Evolutionary conservation across 2,113 vertebrate genomes (phyloP).

Genomic region (Callionymus lyra): DNA sequence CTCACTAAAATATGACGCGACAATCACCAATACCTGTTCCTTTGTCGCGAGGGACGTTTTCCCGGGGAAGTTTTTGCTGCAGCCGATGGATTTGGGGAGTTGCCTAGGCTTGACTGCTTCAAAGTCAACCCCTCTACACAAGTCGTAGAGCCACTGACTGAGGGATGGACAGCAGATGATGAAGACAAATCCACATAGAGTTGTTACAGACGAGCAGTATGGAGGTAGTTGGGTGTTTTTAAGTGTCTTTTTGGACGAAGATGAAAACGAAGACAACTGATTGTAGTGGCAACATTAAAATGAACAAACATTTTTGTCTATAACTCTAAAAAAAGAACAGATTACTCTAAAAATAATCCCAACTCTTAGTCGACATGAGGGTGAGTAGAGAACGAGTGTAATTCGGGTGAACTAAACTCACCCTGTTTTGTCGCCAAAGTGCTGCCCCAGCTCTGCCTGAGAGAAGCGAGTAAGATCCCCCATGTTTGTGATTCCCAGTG

Average conservation of each 20-base stretch:
- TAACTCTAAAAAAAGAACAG: no score
- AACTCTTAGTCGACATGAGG: no score
- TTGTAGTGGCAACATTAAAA: no score
- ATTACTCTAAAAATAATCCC: no score
- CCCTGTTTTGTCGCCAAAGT: conserved; percentile 94
- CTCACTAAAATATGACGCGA: no score
- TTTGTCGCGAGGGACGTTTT: conserved; percentile 74
- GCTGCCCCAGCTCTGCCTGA: conserved; percentile 72
- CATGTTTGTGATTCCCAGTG: conserved; percentile 78
- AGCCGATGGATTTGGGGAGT: conserved; percentile 87
- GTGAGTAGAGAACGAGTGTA: no score
- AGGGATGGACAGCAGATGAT: conserved; percentile 9
- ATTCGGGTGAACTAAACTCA: conserved; percentile 43
- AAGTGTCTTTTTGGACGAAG: no score
- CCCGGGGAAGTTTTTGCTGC: conserved; percentile 91
- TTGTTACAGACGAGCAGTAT: no score
- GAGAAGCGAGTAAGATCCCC: conserved; percentile 80
- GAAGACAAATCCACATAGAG: background rate
- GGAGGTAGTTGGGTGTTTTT: no score
- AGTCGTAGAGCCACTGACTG: conserved; percentile 84
- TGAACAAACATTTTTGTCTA: no score
- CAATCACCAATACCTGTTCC: conserved; percentile 68
- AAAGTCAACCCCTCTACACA: conserved; percentile 90
- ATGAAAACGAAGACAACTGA: no score
- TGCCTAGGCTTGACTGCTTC: conserved; percentile 88